phyloP scores from a whole-genome alignment of 2,888 invertebrate genomes.

The Cremastobaeus sp. region DNA sequence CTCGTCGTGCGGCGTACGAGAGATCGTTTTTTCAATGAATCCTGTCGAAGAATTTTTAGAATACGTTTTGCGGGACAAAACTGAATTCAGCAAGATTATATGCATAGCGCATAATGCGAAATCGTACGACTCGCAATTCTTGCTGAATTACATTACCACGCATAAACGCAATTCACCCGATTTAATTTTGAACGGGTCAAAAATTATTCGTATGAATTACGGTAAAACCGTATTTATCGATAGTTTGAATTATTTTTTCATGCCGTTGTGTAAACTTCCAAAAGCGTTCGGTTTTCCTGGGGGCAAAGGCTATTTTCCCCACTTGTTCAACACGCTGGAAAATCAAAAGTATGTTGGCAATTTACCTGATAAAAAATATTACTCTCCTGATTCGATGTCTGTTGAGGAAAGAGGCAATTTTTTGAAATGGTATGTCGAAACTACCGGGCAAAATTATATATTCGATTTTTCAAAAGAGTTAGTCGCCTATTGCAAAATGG shows the following conservation, averaged over 20 bases:
- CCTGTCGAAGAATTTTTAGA: conserved; percentile 37
- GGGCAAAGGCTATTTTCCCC: conserved; percentile 60
- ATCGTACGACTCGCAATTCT: conserved; percentile 4
- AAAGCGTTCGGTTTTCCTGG: conserved; percentile 64
- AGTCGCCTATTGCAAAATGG: conserved; percentile 55
- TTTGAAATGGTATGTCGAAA: conserved; percentile 38
- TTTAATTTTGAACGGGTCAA: conserved; percentile 58
- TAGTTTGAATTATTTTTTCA: conserved; percentile 62
- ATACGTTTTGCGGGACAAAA: conserved; percentile 14
- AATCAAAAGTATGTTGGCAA: conserved; percentile 56
- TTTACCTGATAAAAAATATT: conserved; percentile 38
- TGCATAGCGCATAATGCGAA: conserved; percentile 45
- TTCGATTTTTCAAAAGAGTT: too few species aligned
- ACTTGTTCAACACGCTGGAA: conserved; percentile 58
- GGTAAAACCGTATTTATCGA: conserved; percentile 39
- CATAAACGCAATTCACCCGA: conserved; percentile 17
- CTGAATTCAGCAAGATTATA: conserved; percentile 24
- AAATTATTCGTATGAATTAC: conserved; percentile 12
- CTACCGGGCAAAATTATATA: too few species aligned
- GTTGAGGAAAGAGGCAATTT: conserved; percentile 32
- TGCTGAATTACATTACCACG: conserved; percentile 4
- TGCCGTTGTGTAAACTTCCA: conserved; percentile 63
- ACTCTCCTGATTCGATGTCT: conserved; percentile 27
- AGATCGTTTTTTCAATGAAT: conserved; percentile 15
- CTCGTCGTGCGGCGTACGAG: conserved; percentile 13